Evolutionary conservation across 2,113 vertebrate species (phyloP).

Genomic region (Stegostoma tigrinum): DNA sequence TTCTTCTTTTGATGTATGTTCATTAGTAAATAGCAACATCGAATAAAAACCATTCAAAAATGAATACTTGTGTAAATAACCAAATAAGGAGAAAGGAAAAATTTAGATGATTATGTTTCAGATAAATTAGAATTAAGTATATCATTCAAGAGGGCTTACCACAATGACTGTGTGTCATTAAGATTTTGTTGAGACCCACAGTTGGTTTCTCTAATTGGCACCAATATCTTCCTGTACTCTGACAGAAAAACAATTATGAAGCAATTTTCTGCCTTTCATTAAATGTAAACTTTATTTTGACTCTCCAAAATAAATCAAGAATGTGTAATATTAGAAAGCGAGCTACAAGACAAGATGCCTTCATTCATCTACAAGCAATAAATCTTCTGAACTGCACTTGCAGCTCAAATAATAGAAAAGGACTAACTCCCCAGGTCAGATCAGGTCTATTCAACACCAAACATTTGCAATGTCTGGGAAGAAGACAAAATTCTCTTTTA

Average conservation of each 20-base stretch:
- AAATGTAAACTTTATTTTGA: not conserved
- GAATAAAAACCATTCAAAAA: not conserved
- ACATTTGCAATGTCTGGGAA: not conserved
- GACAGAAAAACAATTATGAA: not conserved
- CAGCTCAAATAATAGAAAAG: not conserved
- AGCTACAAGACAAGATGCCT: not conserved
- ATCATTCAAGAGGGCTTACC: not conserved
- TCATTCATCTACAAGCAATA: not conserved
- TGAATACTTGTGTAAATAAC: not conserved
- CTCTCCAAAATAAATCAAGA: not conserved
- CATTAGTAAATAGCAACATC: not conserved
- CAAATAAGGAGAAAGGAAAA: not conserved
- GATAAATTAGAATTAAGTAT: not conserved
- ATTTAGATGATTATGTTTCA: not conserved
- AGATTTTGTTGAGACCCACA: not conserved
- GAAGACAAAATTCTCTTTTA: not conserved
- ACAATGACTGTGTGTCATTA: no score
- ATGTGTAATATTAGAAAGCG: not conserved
- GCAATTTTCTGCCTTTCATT: not conserved
- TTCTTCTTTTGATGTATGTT: not conserved
- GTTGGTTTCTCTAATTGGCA: not conserved
- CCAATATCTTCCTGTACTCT: not conserved
- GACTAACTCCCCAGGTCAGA: not conserved
- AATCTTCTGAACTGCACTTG: not conserved
- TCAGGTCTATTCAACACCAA: not conserved